These are phyloP conservation scores for Sturmia bella DNA, from an alignment of 2,888 invertebrate species.

Conservation along the genomic window DNA sequence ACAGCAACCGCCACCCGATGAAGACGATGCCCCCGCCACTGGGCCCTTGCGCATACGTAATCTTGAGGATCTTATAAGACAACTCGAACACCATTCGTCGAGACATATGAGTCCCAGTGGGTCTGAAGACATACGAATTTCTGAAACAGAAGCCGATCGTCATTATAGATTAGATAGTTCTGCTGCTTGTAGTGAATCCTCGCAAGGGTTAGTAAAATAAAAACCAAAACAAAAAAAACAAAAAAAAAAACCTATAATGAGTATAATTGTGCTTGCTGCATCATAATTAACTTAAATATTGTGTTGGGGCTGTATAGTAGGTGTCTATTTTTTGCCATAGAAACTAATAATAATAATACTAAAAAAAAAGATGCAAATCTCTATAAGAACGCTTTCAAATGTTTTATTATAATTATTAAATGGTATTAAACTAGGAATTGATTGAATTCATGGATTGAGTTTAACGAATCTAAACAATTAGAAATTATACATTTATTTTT, in stretches of 20 bases:
- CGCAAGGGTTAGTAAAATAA: constrained; percentile 85
- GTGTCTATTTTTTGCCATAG: constrained; percentile 73
- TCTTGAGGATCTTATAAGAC: constrained; percentile 94
- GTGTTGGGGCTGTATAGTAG: constrained; percentile 72
- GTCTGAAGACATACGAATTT: constrained; percentile 91
- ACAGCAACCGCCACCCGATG: constrained; percentile 78
- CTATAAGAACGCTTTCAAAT: constrained; percentile 67
- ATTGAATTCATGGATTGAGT: constrained; percentile 69
- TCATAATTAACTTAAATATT: constrained; percentile 65
- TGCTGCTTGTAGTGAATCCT: constrained; percentile 87
- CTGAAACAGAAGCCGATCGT: constrained; percentile 94
- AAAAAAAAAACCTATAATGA: constrained; percentile 50
- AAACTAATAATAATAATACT: constrained; percentile 65
- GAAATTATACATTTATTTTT: constrained; percentile 60
- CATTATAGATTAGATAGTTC: constrained; percentile 92
- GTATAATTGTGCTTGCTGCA: constrained; percentile 70
- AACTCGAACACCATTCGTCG: constrained; percentile 92
- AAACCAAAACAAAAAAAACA: constrained; percentile 35
- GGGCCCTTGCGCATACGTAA: constrained; percentile 95
- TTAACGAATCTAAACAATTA: constrained; percentile 62
- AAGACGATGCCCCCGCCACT: constrained; percentile 89
- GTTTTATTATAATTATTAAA: constrained; percentile 63
- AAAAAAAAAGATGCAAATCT: constrained; percentile 57
- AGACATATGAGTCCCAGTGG: constrained; percentile 95
- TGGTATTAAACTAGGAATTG: constrained; percentile 68